Evolutionary conservation across 2,113 vertebrate species (phyloP), one percentile per base, ranked within the genome.

Genomic region (Rhinolophus sinicus): DNA sequence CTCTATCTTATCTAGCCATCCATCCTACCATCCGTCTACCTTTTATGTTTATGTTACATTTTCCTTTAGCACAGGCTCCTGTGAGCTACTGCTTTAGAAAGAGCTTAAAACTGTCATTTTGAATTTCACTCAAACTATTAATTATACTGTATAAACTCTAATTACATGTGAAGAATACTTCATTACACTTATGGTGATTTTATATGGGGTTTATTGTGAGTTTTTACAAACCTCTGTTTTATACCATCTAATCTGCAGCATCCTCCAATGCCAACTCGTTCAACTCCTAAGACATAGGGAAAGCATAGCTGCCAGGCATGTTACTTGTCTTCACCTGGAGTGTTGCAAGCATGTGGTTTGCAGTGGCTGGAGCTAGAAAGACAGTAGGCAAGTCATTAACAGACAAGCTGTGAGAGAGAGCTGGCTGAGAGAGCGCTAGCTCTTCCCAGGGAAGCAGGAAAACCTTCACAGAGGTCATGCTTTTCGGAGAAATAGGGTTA

Each of bases 1-100:
- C 14, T 26, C 12, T 7, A 58, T 12, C 6, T 54, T 47, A n/a
- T 15, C 26, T 8, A 8, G 70, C n/a, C n/a, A 83, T 72, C 69
- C 18, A 8, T 58, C n/a, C 33, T 72, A 58, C 21, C 10, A 35
- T 60, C 18, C 9, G 18, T 54, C 22, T 38, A 56, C 38, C n/a
- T 85, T 85, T 90, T 89, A 70, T 94, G 35, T 62, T 83, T 64
- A 78, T 90, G 40, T 76, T 93, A 26, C 38, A 47, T 75, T 78
- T 93, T 14, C 12, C 19, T 26, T 77, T 84, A 80, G 35, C 47
- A 77, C 7, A 67, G 35, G n/a, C 8, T 78, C 28, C 44, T 88
- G 1, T 69, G 33, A 94, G 5, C 12, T 93, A 93, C 13, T 47
- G 21, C 13, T 83, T 69, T 81, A 54, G 38, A 21, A 89, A 65